Base-by-base conservation (phyloP, 64 coral and sea anemone species). In the Acropora yongei region DNA sequence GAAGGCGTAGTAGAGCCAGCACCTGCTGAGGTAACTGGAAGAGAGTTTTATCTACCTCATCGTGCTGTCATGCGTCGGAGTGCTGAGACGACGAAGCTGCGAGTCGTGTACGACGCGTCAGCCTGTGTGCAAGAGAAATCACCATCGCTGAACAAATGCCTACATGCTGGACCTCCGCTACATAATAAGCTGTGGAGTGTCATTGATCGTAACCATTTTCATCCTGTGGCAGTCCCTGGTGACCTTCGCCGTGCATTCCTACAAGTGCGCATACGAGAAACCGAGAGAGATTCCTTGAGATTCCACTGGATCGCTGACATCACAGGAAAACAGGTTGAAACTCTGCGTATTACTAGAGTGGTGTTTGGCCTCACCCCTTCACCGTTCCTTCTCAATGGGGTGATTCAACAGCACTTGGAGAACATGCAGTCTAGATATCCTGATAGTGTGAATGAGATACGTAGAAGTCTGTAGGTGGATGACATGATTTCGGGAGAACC, bases 181-280 rank as follows among this genome's bases (percentile, higher is more conserved):
- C 78, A 94, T 9, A 95, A 91, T 30, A 18, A 84, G 20, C 43
- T 96, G 41, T 91, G 94, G 89, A 87, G 79, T 41, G 77, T 95
- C 7, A 58, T 95, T 13, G 80, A 72, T n/a, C 76, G 94, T 12
- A 50, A 84, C 40, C 67, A 90, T 2, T 88, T 96, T 55, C 85
- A 96, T 77, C 67, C 90, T 76, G 90, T 92, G 20, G 89, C 58
- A 49, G 18, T 89, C 0, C 76, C 90, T 12, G 90, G 94, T 12
- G 85, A 96, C 30, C 45, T 92, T 14, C 76, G 45, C 5, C n/a
- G 49, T 42, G 93, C 88, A 1, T 95, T 95, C 49, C 83, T 95
- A 5, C 94, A 95, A 53, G 58, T 92, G 41, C 41, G 78, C 8
- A 68, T 92, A 0, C 50, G 72, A 76, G 85, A 91, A 16, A 3